Evolutionary conservation across 2,888 invertebrate genomes (phyloP).

Genomic region (Melieria crassipennis): DNA sequence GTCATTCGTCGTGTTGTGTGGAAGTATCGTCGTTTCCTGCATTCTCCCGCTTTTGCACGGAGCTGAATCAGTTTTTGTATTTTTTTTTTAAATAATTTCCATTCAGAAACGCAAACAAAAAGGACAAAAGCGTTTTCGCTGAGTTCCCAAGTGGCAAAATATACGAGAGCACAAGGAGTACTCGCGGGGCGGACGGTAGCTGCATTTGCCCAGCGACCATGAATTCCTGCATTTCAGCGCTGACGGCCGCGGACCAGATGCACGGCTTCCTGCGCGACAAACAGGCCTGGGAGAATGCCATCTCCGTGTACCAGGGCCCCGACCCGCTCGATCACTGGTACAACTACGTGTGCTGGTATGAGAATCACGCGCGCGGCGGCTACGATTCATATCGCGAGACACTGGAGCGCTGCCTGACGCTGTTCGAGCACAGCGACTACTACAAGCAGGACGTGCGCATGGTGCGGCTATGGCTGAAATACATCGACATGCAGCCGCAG

Average conservation of each 20-base stretch:
- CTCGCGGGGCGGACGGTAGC: not conserved
- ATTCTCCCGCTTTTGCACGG: conserved; percentile 6
- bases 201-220: conserved; percentile 30
- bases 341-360: conserved; percentile 91
- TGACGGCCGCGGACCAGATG: conserved; percentile 54
- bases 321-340: conserved; percentile 93
- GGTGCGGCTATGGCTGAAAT: conserved; percentile 91
- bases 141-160: not conserved
- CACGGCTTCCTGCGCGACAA: conserved; percentile 63
- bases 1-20: no score
- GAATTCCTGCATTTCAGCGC: conserved; percentile 51
- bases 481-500: conserved; percentile 82
- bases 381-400: conserved; percentile 90
- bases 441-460: conserved; percentile 89
- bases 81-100: conserved; percentile 15
- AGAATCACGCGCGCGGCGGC: conserved; percentile 78
- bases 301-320: conserved; percentile 83
- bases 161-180: not conserved
- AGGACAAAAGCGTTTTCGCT: not conserved
- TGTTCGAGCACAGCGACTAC: conserved; percentile 81
- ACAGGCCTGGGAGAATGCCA: conserved; percentile 81
- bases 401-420: conserved; percentile 82
- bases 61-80: conserved; percentile 7
- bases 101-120: conserved; percentile 14
- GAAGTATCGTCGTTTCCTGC: no score